Evolutionary conservation across 2,113 vertebrate genomes (phyloP), one percentile per base, ranked within the genome.

Genomic region (Malurus melanocephalus): DNA sequence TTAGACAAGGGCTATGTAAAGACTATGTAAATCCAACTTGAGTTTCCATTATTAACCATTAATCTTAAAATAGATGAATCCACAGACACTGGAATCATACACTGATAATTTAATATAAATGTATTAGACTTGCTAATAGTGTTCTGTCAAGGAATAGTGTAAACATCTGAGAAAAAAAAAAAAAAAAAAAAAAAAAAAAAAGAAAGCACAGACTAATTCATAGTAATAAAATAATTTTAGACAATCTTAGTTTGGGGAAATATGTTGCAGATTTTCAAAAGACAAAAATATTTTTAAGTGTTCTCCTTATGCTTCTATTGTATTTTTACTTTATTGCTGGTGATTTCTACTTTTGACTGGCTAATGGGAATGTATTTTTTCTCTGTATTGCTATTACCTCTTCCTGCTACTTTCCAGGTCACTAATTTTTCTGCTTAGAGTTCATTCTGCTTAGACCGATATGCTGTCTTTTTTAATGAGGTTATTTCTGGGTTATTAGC

Each of bases 401-500:
- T 98, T 98, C 96, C 98, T 98, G 97, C 97, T 97, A 97, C 98
- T 99, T 99, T 99, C 98, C 99, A 98, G 98, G 98, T 99, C 99
- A 99, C 98, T 99, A 99, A 98, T 99, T 99, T 98, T 98, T 98
- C 98, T 98, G 98, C 98, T 98, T 98, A 97, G 98, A 98, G 98
- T 99, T 99, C 99, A 98, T 99, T 99, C 98, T 99, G 98, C 98
- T 98, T 98, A 98, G 98, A 99, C 98, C 97, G 98, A 98, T 98
- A 96, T 97, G 98, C 98, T 99, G 98, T 99, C 99, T 99, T 97
- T 97, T 98, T 98, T 99, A 99, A 99, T 98, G 98, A 99, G 98
- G 98, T 99, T 99, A 99, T 99, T 99, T 99, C 99, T 99, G 99
- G 98, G 98, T 99, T 99, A 99, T 99, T 99, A 99, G 98, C 98